phyloP scores from a whole-genome alignment of 2,797 vertebrate species.

The Centroberyx gerrardi region DNA sequence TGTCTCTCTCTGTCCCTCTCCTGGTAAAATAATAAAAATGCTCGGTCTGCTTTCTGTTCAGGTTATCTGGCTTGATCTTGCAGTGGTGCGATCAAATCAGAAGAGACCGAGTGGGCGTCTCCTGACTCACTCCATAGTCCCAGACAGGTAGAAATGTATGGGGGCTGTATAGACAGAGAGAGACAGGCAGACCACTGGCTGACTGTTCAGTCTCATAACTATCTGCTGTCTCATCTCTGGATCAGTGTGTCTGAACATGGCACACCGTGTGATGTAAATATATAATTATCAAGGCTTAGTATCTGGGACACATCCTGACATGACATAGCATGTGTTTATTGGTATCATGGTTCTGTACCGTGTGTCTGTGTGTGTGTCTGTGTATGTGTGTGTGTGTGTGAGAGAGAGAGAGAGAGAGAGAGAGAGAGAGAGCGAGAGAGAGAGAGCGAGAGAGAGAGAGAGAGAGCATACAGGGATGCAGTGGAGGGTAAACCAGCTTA shows the following conservation, averaged over 20 bases:
- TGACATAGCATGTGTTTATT: neutral
- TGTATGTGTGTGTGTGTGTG: neutral
- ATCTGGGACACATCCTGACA: conserved; percentile 10
- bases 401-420: too few species aligned
- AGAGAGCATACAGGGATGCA: too few species aligned
- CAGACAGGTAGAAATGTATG: neutral
- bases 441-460: too few species aligned
- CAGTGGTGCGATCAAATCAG: neutral
- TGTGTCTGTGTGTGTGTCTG: conserved; percentile 1
- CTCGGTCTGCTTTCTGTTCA: neutral
- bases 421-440: too few species aligned
- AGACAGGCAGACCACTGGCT: neutral
- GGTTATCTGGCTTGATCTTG: neutral
- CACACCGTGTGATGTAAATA: conserved; percentile 43
- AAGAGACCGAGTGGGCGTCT: neutral
- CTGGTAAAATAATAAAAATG: too few species aligned
- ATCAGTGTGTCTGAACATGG: conserved; percentile 62
- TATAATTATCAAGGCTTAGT: conserved; percentile 22
- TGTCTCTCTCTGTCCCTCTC: too few species aligned
- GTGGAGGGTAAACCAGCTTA: too few species aligned
- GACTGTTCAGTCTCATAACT: neutral
- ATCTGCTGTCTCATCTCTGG: conserved; percentile 59
- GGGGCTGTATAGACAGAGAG: conserved; percentile 5
- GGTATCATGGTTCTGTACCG: conserved; percentile 25
- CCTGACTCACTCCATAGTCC: conserved; percentile 40